Base-by-base conservation (phyloP, 2,113 vertebrate species). In the Petrocephalus microphthalmus region DNA sequence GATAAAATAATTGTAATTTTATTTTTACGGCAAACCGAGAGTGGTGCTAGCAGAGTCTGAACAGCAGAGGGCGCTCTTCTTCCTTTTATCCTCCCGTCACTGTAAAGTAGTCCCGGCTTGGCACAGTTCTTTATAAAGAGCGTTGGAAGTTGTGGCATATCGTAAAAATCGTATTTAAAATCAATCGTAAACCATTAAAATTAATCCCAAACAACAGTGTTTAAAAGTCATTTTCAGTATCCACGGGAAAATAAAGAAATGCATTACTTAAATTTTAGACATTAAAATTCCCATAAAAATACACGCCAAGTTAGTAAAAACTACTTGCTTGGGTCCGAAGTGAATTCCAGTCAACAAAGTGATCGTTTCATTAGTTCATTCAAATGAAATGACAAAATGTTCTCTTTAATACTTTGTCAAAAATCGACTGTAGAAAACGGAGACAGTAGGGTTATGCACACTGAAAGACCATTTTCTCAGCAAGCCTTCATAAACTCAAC, bases 61-160 rank as follows among this genome's bases (percentile, higher is more conserved):
- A 22, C 81, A 42, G 45, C 81, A 83, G 81, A 83, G 81, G 81
- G 37, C 45, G 81, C 45, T 83, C 81, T 49, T 83, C 78, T 49
- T 67, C 60, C 60, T 25, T 49, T 47, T 83, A 83, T 83, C 81
- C 20, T 49, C 81, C 60, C 1, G 60, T 2, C 42, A 49, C 19
- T 22, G 81, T 49, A 83, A 83, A n/a, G 81, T 49, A n/a, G 37
- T 37, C 67, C 78, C 17, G 78, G 45, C 20, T 82, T 82, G 42
- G 42, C 33, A 49, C 37, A 45, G 22, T 83, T 45, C 20, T 78
- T 42, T 47, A 49, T n/a, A 49, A 83, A n/a, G 20, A 22, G 81
- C 37, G 2, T n/a, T 22, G 20, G 33, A 47, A 83, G 37, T 83
- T 83, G 81, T 13, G 19, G 42, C 37, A 83, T 45, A 11, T 83